Conservation (phyloP, 2,888 invertebrate genomes). For the Trichogramma evanescens region DNA sequence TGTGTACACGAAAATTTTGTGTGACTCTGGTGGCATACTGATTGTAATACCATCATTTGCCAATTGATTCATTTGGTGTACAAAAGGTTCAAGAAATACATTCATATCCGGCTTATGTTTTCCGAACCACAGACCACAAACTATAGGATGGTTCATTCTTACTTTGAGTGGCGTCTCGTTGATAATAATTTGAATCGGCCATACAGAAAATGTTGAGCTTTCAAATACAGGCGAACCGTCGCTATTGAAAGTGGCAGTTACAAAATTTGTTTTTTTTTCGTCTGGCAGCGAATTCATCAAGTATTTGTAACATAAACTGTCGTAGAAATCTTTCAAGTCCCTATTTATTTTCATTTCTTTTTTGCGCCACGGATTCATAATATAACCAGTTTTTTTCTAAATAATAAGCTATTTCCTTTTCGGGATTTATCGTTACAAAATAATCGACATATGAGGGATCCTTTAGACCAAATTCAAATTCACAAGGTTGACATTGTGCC, state of each 20-base stretch:
- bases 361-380: background rate
- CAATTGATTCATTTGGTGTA: background rate
- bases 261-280: slow-evolving; percentile 8
- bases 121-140: slow-evolving; percentile 21
- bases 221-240: slow-evolving; percentile 22
- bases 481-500: background rate
- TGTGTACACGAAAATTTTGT: background rate
- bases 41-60: background rate
- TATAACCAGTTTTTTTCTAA: slow-evolving; percentile 4
- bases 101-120: slow-evolving; percentile 10
- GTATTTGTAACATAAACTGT: slow-evolving; percentile 16
- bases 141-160: slow-evolving; percentile 11
- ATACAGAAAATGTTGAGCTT: slow-evolving; percentile 14
- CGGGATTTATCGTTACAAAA: slow-evolving; percentile 1
- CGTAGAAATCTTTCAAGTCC: background rate
- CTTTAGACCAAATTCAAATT: background rate
- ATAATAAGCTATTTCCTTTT: slow-evolving; percentile 1
- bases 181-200: slow-evolving; percentile 19
- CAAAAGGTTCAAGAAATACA: slow-evolving; percentile 12
- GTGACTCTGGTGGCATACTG: slow-evolving; percentile 3
- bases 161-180: slow-evolving; percentile 21
- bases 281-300: slow-evolving; percentile 9
- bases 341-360: too few relatives aligned
- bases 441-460: background rate
- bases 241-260: slow-evolving; percentile 17